Percentiles rank a stretch among this genome's conserved stretches.
These are phyloP conservation scores for Caenorhabditis panamensis DNA, from an alignment of 2,888 invertebrate genomes.

Conservation along the genomic window DNA sequence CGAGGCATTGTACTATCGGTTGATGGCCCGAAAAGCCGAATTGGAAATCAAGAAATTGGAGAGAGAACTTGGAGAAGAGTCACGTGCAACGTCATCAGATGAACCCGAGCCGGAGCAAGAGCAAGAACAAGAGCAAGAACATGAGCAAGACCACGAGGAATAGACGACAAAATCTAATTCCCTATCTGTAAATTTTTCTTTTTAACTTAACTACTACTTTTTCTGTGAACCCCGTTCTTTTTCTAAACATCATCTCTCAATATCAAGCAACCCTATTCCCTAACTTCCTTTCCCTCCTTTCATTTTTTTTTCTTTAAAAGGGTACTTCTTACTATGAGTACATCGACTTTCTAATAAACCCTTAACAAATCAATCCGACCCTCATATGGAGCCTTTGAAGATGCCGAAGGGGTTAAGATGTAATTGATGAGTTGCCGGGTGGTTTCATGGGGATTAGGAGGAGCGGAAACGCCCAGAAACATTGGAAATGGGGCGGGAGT, in stretches of 20 bases:
- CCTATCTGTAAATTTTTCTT: too few relatives aligned
- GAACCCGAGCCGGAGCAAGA: constrained; percentile 10
- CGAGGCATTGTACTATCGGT: constrained; percentile 42
- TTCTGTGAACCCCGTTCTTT: not conserved
- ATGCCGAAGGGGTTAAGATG: constrained; percentile 21
- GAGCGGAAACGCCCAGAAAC: too few relatives aligned
- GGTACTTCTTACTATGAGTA: not conserved
- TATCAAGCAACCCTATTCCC: too few relatives aligned
- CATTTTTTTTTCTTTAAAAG: not conserved
- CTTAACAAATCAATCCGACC: not conserved
- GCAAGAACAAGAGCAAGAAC: too few relatives aligned
- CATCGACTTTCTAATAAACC: constrained; percentile 7
- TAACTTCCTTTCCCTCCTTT: not conserved
- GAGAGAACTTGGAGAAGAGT: constrained; percentile 36
- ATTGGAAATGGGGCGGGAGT: too few relatives aligned
- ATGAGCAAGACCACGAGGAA: too few relatives aligned
- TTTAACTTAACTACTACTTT: too few relatives aligned
- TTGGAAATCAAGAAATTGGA: constrained; percentile 48
- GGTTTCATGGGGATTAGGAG: not conserved
- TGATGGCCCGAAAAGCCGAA: constrained; percentile 43
- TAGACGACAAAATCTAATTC: too few relatives aligned
- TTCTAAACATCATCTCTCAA: too few relatives aligned
- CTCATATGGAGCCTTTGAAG: constrained; percentile 12
- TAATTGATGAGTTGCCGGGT: constrained; percentile 24
- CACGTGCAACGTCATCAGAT: not conserved